Evolutionary conservation across 2,888 invertebrate species (phyloP).

Genomic region (Dysmachus trigonus): DNA sequence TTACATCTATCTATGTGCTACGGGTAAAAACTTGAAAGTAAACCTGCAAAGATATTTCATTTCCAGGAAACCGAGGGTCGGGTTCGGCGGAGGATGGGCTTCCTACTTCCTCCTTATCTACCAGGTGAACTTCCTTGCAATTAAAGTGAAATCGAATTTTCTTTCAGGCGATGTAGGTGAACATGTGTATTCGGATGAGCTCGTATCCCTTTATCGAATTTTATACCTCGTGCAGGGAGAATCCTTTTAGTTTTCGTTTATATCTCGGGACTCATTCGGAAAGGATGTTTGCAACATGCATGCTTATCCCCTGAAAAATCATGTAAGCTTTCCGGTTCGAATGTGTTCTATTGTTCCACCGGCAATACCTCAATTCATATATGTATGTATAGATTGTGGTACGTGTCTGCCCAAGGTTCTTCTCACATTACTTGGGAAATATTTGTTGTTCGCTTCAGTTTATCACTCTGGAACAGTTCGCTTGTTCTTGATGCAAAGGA

Average conservation of each 20-base stretch:
- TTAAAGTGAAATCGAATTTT: constrained; percentile 46
- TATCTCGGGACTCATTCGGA: not conserved
- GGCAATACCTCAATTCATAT: not conserved
- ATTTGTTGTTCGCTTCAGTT: not conserved
- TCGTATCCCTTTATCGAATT: constrained; percentile 22
- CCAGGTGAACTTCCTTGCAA: constrained; percentile 45
- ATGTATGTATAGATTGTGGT: not conserved
- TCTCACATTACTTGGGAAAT: not conserved
- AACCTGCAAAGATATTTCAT: constrained; percentile 36
- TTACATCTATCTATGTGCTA: constrained; percentile 3
- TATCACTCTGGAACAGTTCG: not conserved
- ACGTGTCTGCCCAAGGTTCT: not conserved
- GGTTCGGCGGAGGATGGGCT: constrained; percentile 13
- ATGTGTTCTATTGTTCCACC: not conserved
- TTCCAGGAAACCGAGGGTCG: constrained; percentile 36
- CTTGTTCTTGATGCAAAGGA: not conserved
- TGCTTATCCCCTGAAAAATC: not conserved
- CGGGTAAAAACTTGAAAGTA: not conserved
- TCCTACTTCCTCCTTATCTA: constrained; percentile 45
- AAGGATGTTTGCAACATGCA: not conserved
- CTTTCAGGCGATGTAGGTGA: constrained; percentile 9
- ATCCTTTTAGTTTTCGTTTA: not conserved
- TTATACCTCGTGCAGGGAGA: not conserved
- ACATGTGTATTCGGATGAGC: not conserved
- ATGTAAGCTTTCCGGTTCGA: not conserved